Evolutionary conservation across 2,113 vertebrate species (phyloP), one percentile per base, ranked within the genome.

Genomic region (Neogale vison): DNA sequence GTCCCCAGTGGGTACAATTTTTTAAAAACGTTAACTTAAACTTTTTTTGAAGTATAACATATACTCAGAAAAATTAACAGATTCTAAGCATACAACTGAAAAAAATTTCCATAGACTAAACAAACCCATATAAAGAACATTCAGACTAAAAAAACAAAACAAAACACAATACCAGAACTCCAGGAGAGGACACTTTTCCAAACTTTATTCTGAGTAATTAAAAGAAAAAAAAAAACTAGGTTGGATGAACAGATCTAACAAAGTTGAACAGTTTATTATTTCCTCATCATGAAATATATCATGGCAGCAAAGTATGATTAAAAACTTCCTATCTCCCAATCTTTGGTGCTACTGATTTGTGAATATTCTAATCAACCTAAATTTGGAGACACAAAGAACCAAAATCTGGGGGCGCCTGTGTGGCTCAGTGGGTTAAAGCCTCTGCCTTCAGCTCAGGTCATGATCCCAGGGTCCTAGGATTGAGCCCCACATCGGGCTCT

Each of bases 21-120:
- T 57, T 20, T n/a, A 39, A 39, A 63, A 52, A 34, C 80, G 74
- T 87, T 87, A 90, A 80, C n/a, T 84, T 61, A 61, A 94, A 94
- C n/a, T 92, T 36, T 76, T 94, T 93, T 74, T 84, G 24, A 93
- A 82, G 6, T 34, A 63, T 90, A 77, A 83, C 20, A 77, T 92
- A 67, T 23, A 85, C 57, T 93, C 71, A 95, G 69, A 77, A 96
- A 65, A 97, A 26, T 79, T 24, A 90, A 85, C n/a, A 96, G 7
- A 61, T 71, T 9, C 36, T 74, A 90, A 89, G 18, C 63, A 39
- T 39, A 89, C 9, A 96, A 80, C 9, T 36, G 57, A 10, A 12
- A 59, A 63, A 71, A 34, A 85, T 88, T 72, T 93, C 55, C 8
- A 74, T 8, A 69, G 31, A 77, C 18, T 61, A 95, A 86, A 94